Percentiles rank a stretch among this genome's conserved stretches.
Conservation (phyloP, 2,113 vertebrate genomes). For the Crotalus helleri region DNA sequence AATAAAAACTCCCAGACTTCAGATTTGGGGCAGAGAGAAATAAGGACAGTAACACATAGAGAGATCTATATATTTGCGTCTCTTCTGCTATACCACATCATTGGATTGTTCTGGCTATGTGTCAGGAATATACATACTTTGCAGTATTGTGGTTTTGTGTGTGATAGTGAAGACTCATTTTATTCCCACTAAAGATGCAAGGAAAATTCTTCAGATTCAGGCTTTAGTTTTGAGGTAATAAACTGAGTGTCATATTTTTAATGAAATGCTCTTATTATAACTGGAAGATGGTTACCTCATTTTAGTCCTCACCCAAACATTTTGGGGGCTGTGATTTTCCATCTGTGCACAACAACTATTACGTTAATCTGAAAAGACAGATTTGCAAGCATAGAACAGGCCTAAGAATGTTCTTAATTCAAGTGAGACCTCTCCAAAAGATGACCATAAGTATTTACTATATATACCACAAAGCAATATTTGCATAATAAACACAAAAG, state of each 20-base stretch:
- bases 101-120: neutral
- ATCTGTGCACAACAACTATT: neutral
- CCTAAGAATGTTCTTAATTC: neutral
- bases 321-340: neutral
- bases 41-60: neutral
- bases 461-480: neutral
- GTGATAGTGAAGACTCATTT: neutral
- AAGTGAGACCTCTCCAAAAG: neutral
- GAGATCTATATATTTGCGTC: neutral
- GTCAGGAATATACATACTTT: neutral
- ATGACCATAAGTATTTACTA: neutral
- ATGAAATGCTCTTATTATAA: neutral
- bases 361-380: neutral
- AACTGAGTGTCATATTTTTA: neutral
- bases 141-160: neutral
- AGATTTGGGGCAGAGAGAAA: neutral
- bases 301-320: neutral
- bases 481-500: neutral
- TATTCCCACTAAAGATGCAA: neutral
- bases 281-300: neutral
- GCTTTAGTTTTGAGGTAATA: neutral
- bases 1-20: neutral
- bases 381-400: neutral
- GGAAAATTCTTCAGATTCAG: neutral
- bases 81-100: neutral